Evolutionary conservation across 2,888 invertebrate species (phyloP).

Genomic region (Tetanocera ferruginea): DNA sequence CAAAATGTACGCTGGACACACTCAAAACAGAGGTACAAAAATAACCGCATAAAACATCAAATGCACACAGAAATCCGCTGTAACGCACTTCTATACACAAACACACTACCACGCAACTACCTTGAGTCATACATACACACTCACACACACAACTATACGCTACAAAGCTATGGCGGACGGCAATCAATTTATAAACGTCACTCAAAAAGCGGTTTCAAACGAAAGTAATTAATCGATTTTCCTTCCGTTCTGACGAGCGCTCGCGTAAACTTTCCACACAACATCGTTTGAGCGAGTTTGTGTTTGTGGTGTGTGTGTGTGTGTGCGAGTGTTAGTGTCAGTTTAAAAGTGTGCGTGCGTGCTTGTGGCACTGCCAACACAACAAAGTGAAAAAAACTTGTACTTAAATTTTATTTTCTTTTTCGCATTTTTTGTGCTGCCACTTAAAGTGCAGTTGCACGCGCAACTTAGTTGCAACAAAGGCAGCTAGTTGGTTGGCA

Average conservation of each 20-base stretch:
- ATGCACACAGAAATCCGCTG: too few species aligned
- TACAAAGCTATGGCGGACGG: conserved; percentile 36
- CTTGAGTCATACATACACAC: too few species aligned
- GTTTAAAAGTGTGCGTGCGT: conserved; percentile 2
- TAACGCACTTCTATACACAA: too few species aligned
- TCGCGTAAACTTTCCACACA: background rate
- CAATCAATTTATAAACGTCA: conserved; percentile 61
- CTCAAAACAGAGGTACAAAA: too few species aligned
- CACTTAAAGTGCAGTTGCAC: background rate
- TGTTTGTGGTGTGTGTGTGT: background rate
- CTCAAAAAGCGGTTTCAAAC: conserved; percentile 58
- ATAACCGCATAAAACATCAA: too few species aligned
- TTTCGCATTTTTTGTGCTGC: background rate
- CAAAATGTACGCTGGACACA: too few species aligned
- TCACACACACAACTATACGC: background rate
- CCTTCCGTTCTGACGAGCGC: conserved; percentile 42
- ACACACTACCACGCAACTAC: too few species aligned
- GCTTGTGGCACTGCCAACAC: conserved; percentile 12
- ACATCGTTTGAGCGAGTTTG: too few species aligned
- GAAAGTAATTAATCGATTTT: conserved; percentile 60
- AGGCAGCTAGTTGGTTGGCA: background rate
- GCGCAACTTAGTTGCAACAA: conserved; percentile 2
- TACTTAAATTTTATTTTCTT: background rate
- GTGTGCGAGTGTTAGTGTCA: background rate
- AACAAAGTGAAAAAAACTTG: conserved; percentile 16